phyloP scores from a whole-genome alignment of 35 echinoderm and acorn worm genomes.

The Diadema setosum region DNA sequence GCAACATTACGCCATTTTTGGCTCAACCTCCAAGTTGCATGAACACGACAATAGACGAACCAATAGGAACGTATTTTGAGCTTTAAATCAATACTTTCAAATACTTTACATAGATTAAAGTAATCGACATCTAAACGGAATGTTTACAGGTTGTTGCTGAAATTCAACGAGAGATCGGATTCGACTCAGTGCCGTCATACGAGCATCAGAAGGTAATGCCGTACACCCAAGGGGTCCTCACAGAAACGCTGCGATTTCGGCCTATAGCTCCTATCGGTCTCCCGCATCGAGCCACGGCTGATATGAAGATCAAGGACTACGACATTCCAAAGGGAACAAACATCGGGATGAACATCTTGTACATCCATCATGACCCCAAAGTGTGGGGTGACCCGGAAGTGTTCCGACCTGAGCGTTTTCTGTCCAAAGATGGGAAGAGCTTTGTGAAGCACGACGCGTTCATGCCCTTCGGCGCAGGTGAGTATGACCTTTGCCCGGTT shows the following conservation, averaged over 20 bases:
- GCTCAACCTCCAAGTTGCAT: too few species aligned
- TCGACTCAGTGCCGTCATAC: not conserved
- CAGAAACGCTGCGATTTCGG: slow-evolving; percentile 36
- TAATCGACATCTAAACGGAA: too few species aligned
- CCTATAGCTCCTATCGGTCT: slow-evolving; percentile 2
- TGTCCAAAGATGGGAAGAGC: not conserved
- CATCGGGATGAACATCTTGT: slow-evolving; percentile 9
- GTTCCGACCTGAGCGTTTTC: slow-evolving; percentile 49
- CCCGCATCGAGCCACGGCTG: slow-evolving; percentile 15
- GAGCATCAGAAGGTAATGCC: slow-evolving; percentile 25
- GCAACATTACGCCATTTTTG: too few species aligned
- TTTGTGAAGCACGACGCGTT: not conserved
- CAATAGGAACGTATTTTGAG: too few species aligned
- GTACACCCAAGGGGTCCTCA: slow-evolving; percentile 52
- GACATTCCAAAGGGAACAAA: slow-evolving; percentile 16
- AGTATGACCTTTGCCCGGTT: not conserved
- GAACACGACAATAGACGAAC: too few species aligned
- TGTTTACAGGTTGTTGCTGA: not conserved
- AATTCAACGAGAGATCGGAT: not conserved
- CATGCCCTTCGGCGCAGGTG: not conserved
- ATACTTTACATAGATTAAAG: too few species aligned
- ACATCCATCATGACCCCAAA: slow-evolving; percentile 28
- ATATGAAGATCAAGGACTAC: slow-evolving; percentile 19
- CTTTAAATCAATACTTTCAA: too few species aligned
- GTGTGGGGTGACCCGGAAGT: slow-evolving; percentile 36